Conservation (phyloP, 1,140 invertebrate genomes). For the Drosophila insularis region DNA sequence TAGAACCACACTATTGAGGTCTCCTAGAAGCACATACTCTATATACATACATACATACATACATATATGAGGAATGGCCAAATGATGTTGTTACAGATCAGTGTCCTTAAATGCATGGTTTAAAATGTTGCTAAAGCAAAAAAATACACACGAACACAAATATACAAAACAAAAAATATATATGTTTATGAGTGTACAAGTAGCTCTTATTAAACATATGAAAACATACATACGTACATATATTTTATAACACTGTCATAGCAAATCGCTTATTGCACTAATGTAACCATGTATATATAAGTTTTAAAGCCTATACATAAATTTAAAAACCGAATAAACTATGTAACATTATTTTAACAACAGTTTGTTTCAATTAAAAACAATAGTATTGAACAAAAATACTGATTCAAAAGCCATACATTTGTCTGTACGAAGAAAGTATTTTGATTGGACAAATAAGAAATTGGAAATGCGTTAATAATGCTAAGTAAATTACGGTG, state of each 20-base stretch:
- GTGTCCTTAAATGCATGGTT: constrained; percentile 70
- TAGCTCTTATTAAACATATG: constrained; percentile 44
- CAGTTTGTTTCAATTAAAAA: background rate
- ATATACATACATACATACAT: too few species aligned
- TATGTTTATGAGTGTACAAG: constrained; percentile 54
- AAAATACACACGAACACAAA: constrained; percentile 14
- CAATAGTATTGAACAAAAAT: too few species aligned
- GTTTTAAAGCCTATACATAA: constrained; percentile 65
- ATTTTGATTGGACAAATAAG: too few species aligned
- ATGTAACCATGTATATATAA: constrained; percentile 71
- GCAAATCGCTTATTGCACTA: constrained; percentile 65
- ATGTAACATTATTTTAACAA: constrained; percentile 59
- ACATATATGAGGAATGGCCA: constrained; percentile 6
- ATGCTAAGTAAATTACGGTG: too few species aligned
- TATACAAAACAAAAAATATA: constrained; percentile 21
- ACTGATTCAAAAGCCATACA: too few species aligned
- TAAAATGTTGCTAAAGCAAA: constrained; percentile 51
- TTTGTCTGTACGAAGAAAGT: too few species aligned
- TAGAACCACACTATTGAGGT: constrained; percentile 19
- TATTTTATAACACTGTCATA: constrained; percentile 17
- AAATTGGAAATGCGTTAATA: too few species aligned
- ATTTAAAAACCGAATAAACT: constrained; percentile 52
- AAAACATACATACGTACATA: background rate
- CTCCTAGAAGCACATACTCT: background rate
- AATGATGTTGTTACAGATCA: constrained; percentile 27